Percentiles rank a stretch among this genome's conserved stretches.
These are phyloP conservation scores for Callyntrura sp. DNA, from an alignment of 2,888 invertebrate species.

Conservation along the genomic window DNA sequence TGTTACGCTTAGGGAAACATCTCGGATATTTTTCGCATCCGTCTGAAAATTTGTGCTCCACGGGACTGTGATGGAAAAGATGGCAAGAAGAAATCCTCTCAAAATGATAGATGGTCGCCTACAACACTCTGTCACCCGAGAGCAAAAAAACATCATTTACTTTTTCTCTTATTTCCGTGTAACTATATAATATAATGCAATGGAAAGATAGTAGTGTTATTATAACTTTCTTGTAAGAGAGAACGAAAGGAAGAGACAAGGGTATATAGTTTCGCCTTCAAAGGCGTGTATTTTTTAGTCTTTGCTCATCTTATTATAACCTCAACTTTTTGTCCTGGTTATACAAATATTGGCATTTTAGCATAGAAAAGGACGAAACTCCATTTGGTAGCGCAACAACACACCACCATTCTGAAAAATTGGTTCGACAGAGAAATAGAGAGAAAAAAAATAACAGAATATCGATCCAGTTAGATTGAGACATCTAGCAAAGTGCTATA, in stretches of 20 bases:
- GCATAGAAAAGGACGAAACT: background rate
- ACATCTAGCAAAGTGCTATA: background rate
- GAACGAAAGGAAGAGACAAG: background rate
- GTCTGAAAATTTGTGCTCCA: no score
- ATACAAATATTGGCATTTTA: slow-evolving; percentile 53
- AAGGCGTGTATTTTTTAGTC: background rate
- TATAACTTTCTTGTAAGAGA: background rate
- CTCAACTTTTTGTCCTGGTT: background rate
- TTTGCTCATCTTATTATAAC: slow-evolving; percentile 18
- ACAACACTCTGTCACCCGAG: slow-evolving; percentile 53
- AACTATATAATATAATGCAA: no score
- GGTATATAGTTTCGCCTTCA: background rate
- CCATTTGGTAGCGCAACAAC: background rate
- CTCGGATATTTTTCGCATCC: no score
- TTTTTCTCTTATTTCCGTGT: background rate
- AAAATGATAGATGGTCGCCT: slow-evolving; percentile 51
- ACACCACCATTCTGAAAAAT: background rate
- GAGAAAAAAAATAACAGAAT: slow-evolving; percentile 10
- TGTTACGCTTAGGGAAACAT: no score
- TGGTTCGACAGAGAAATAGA: background rate
- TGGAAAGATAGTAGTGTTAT: no score
- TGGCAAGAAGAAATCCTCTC: slow-evolving; percentile 12
- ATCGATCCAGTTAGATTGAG: slow-evolving; percentile 44
- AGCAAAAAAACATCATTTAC: slow-evolving; percentile 23
- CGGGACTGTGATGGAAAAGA: no score